These are phyloP conservation scores for Cossypha polioptera DNA, from an alignment of 2,797 vertebrate genomes.

Conservation along the genomic window DNA sequence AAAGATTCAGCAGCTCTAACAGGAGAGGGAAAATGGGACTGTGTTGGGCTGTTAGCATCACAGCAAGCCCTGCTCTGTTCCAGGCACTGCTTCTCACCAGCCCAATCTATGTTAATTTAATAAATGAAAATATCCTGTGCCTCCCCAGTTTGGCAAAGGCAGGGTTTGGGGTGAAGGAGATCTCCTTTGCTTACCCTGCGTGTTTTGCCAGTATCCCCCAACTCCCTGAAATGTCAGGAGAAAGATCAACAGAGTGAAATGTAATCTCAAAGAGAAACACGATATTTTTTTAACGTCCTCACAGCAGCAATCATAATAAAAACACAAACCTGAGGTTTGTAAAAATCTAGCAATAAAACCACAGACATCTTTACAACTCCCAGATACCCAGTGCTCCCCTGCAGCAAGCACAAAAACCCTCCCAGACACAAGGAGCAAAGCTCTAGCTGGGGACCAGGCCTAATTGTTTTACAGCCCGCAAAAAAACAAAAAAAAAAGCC, in stretches of 20 bases:
- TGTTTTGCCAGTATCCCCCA: constrained; percentile 12
- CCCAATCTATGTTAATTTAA: neutral
- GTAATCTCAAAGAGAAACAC: constrained; percentile 4
- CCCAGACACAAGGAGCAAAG: neutral
- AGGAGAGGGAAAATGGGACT: neutral
- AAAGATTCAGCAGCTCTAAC: neutral
- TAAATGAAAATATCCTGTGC: neutral
- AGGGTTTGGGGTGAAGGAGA: neutral
- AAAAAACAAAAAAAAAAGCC: neutral
- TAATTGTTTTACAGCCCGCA: constrained; percentile 32
- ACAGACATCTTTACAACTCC: constrained; percentile 54
- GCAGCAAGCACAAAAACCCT: neutral
- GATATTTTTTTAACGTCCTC: neutral
- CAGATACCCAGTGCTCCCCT: neutral
- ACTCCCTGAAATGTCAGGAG: neutral
- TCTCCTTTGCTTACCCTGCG: neutral
- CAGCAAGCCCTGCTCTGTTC: neutral
- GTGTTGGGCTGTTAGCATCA: neutral
- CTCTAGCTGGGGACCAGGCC: neutral
- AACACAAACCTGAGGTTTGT: constrained; percentile 51
- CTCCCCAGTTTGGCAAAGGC: neutral
- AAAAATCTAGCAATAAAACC: constrained; percentile 55
- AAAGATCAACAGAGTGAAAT: constrained; percentile 5
- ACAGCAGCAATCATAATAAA: constrained; percentile 33
- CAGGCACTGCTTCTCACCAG: neutral